Base-by-base conservation (phyloP, 2,797 vertebrate genomes). In the Diplodus puntazzo region DNA sequence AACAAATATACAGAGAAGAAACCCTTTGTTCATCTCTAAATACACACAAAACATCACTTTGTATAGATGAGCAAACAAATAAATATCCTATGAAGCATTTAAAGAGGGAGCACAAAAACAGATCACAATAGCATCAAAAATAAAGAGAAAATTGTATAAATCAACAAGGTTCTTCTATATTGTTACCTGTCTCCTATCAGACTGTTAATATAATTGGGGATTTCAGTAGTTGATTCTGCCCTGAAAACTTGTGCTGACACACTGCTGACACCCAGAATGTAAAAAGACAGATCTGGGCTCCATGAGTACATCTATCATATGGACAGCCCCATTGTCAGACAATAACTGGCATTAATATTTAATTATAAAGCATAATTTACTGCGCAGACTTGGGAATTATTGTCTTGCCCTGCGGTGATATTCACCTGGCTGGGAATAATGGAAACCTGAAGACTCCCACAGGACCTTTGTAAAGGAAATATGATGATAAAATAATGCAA, bases 311-410 rank as follows among this genome's bases (percentile, higher is more conserved):
- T 84, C 65, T 42, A 69, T 73, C 68, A 73, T 77, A 68, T 49
- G 61, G 78, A 82, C 57, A 59, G 72, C 63, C 55, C 52, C 58
- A 34, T n/a, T 85, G 75, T 82, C 87, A 82, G 77, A 87, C 85
- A 75, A 88, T 87, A 82, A 64, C 75, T 74, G 58, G 42, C 68
- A 80, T 91, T 83, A 92, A 92, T 94, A 94, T 92, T 91, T 95
- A 89, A 94, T 91, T 80, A 71, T 67, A 55, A 84, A 72, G 77
- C 88, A 85, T 87, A 46, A 86, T 91, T 93, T 88, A 73, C 83
- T 64, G 71, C 21, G 39, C 73, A 63, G 82, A 68, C 80, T 63
- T 70, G 78, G 66, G 76, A 88, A 89, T 84, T 72, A 85, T 73
- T 82, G 84, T 54, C 45, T 82, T 68, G 81, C 73, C 80, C 80